A percentile compares a stretch with the other conserved stretches of the same genome.
Evolutionary conservation across 2,113 vertebrate genomes (phyloP).

Genomic region (Myotis davidii): DNA sequence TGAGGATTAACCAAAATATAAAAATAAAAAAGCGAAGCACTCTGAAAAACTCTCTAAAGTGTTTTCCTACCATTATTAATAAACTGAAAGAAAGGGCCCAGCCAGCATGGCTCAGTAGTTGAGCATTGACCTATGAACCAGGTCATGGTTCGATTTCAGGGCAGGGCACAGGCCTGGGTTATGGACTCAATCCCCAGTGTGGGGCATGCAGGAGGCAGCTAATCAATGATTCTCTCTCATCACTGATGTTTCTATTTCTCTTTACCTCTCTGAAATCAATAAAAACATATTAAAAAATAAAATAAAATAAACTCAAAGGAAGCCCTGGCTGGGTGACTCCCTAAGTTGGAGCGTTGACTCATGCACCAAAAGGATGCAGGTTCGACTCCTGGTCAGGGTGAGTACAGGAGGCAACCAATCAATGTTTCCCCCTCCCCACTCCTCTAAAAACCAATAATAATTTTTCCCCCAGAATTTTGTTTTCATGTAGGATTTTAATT

Average conservation of each 20-base stretch:
- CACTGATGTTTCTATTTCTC: no score
- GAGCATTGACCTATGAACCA: no score
- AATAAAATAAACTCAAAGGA: neutral
- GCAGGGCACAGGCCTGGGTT: no score
- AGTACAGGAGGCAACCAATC: neutral
- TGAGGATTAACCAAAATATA: no score
- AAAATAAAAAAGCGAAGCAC: neutral
- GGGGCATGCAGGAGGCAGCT: no score
- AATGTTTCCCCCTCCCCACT: neutral
- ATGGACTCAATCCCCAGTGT: no score
- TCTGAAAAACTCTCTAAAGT: slow-evolving; percentile 31
- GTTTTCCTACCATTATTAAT: neutral
- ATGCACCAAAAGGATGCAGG: neutral
- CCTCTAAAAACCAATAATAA: neutral
- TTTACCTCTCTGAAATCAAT: no score
- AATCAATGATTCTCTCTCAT: no score
- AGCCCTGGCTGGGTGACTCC: neutral
- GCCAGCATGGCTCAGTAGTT: no score
- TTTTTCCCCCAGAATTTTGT: neutral
- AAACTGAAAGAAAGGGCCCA: neutral
- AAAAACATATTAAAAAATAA: no score
- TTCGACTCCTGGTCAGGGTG: neutral
- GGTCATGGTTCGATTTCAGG: no score
- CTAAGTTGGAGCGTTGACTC: neutral
- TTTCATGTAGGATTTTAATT: neutral